Evolutionary conservation across 2,888 invertebrate species (phyloP), one percentile per base, ranked within the genome.

Genomic region (Anodontia alba): DNA sequence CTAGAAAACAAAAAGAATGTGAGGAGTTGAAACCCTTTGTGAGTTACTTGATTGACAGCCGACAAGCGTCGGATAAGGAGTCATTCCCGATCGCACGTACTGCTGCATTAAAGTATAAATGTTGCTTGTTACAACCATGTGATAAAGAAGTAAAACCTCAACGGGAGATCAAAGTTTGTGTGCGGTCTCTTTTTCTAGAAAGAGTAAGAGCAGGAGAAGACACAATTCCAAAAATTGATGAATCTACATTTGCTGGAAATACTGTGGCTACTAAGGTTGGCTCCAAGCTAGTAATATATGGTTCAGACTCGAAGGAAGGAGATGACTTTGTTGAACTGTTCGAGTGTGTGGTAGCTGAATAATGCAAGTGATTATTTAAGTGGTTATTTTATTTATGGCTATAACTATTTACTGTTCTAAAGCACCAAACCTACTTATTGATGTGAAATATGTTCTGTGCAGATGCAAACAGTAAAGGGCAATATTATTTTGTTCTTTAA

Each of bases 21-120:
- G 20, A 62, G 10, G 62, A 10, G 33, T 29, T 62, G 33, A 75
- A 72, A 57, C 75, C 80, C 0, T 83, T 83, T 38, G 75, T 78
- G 23, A 75, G 80, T 5, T 78, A 76, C 46, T 73, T 83, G 1
- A 76, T 83, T 17, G 75, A 83, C 46, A 76, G 74, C 42, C 75
- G 38, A 20, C 76, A 80, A 49, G 76, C 73, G 1, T 74, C 77
- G 23, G 69, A 43, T 20, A 76, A 83, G 23, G 80, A 75, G 5
- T 54, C 69, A 33, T 83, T 78, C 67, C 83, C 83, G 7, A 31
- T 36, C 23, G 46, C 70, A 0, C 76, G 69, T 33, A 68, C 62
- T 51, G 49, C 80, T 43, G 80, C 80, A 20, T 51, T 80, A 10
- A 83, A 78, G 46, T 80, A 78, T 38, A 83, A 80, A 73, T 83